phyloP scores from a whole-genome alignment of 2,888 invertebrate genomes.

The Amitus sp. region DNA sequence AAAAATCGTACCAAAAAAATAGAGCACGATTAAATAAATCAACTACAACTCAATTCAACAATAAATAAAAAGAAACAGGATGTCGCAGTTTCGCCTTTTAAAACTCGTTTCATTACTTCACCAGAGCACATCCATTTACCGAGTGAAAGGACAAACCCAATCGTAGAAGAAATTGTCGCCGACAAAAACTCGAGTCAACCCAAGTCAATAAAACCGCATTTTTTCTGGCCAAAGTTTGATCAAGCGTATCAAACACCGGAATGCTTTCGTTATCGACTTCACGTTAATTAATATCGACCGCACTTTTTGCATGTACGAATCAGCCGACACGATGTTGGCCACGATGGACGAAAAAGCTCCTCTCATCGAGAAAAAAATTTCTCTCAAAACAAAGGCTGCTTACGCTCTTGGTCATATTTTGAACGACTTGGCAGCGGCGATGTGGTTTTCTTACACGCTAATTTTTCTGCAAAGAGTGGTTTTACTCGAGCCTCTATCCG shows the following conservation, averaged over 20 bases:
- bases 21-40: too few species aligned
- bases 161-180: too few species aligned
- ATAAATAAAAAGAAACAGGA: not conserved
- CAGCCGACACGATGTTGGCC: conserved; percentile 17
- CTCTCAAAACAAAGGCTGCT: conserved; percentile 52
- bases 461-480: conserved; percentile 64
- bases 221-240: too few species aligned
- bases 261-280: not conserved
- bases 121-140: not conserved
- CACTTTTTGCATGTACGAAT: not conserved
- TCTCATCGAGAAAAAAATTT: conserved; percentile 48
- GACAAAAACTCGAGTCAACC: too few species aligned
- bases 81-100: not conserved
- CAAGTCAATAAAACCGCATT: too few species aligned
- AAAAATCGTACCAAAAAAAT: too few species aligned
- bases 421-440: conserved; percentile 67
- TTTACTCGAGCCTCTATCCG: conserved; percentile 55
- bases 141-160: not conserved
- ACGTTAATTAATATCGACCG: not conserved
- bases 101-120: conserved; percentile 1
- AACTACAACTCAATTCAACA: not conserved
- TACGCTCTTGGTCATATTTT: conserved; percentile 66
- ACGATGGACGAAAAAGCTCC: conserved; percentile 45
- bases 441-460: conserved; percentile 67
- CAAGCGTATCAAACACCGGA: too few species aligned